Evolutionary conservation across 2,797 vertebrate species (phyloP).

Genomic region (Lagorchestes hirsutus): DNA sequence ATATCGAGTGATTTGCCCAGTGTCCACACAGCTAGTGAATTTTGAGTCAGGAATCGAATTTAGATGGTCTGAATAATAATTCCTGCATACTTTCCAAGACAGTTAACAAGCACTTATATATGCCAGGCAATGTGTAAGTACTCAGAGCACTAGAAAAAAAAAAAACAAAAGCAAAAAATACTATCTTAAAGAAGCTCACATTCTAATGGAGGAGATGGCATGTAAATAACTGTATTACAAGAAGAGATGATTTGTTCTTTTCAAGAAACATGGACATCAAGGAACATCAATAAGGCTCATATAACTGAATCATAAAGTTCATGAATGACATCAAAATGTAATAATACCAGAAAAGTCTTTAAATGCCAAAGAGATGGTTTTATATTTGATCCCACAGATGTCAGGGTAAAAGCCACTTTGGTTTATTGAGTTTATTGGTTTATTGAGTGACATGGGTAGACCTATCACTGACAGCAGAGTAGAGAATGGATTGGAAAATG

Average conservation of each 20-base stretch:
- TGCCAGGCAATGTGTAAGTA: background rate
- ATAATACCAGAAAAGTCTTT: background rate
- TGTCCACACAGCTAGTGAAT: background rate
- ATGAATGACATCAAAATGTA: background rate
- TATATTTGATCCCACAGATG: background rate
- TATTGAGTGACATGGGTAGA: background rate
- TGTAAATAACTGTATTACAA: background rate
- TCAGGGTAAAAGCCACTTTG: background rate
- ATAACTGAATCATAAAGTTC: background rate
- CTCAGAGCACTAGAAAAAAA: background rate
- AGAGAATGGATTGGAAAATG: background rate
- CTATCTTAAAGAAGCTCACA: background rate
- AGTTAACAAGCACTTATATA: background rate
- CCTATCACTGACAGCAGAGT: background rate
- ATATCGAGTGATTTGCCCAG: background rate
- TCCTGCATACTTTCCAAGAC: background rate
- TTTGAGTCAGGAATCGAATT: background rate
- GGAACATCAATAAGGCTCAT: background rate
- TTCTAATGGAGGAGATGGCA: background rate
- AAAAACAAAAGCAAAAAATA: background rate
- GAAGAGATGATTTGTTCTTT: background rate
- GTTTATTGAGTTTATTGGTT: background rate
- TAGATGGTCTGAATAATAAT: background rate
- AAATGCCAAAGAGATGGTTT: background rate
- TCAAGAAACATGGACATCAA: background rate